phyloP scores from a whole-genome alignment of 2,797 vertebrate genomes.

The Tadarida brasiliensis region DNA sequence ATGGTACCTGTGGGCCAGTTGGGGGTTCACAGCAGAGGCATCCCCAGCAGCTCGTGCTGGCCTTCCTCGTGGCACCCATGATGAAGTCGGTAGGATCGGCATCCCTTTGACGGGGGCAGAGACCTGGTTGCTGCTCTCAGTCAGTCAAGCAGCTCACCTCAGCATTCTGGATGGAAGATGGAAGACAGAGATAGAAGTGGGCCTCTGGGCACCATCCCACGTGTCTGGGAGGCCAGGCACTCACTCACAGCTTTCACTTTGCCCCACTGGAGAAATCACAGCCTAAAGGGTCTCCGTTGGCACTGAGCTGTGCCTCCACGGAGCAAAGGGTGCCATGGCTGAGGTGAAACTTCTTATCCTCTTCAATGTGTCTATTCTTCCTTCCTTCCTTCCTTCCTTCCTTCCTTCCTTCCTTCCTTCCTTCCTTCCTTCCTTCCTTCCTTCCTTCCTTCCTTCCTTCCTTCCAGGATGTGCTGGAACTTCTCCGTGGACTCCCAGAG shows the following conservation, averaged over 20 bases:
- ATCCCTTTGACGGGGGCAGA: not conserved
- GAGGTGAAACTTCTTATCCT: not conserved
- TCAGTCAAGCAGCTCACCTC: not conserved
- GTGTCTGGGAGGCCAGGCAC: not conserved
- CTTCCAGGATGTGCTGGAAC: not conserved
- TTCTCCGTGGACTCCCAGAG: not conserved
- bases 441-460: not conserved
- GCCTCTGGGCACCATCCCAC: not conserved
- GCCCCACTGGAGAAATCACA: not conserved
- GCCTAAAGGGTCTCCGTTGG: not conserved
- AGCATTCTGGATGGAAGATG: not conserved
- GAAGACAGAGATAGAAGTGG: not conserved
- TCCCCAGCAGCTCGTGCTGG: not conserved
- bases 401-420: not conserved
- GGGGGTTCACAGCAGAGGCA: not conserved
- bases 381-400: not conserved
- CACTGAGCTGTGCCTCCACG: not conserved
- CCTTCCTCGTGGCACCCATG: not conserved
- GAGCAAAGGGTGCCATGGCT: not conserved
- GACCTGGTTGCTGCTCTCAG: not conserved
- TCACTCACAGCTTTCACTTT: not conserved
- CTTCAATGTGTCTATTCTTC: not conserved
- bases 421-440: not conserved
- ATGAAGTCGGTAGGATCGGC: not conserved
- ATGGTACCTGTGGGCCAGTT: too few species aligned